Evolutionary conservation across 2,888 invertebrate genomes (phyloP).

Genomic region (Gymnocheta viridis): DNA sequence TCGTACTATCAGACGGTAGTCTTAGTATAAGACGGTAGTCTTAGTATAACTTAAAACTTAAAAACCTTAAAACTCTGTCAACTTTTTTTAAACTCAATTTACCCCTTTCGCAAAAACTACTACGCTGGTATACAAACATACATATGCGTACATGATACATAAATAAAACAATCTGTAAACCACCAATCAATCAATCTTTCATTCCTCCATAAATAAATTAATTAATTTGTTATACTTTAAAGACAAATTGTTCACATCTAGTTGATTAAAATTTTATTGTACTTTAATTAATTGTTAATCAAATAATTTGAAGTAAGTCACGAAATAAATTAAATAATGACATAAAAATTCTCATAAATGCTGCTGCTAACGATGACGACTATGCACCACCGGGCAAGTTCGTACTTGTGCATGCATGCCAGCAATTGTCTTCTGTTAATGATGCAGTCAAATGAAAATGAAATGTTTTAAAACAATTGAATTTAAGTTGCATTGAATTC

Average conservation of each 20-base stretch:
- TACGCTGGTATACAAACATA: not conserved
- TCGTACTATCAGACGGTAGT: no score
- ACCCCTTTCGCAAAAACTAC: not conserved
- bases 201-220: not conserved
- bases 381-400: slow-evolving; percentile 3
- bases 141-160: no score
- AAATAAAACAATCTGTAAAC: slow-evolving; percentile 14
- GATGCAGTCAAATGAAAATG: slow-evolving; percentile 52
- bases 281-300: slow-evolving; percentile 58
- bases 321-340: slow-evolving; percentile 27
- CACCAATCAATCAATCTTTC: slow-evolving; percentile 24
- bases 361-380: not conserved
- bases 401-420: not conserved
- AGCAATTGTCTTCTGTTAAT: slow-evolving; percentile 14
- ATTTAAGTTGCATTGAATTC: slow-evolving; percentile 36
- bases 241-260: slow-evolving; percentile 59
- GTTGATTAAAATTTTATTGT: slow-evolving; percentile 39
- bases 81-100: not conserved
- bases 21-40: no score
- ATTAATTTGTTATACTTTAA: slow-evolving; percentile 19
- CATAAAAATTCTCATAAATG: slow-evolving; percentile 40
- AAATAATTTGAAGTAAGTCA: slow-evolving; percentile 41
- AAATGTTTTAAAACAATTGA: slow-evolving; percentile 56
- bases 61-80: not conserved
- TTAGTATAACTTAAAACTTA: no score